Evolutionary conservation across 2,113 vertebrate genomes (phyloP), one percentile per base, ranked within the genome.

Genomic region (Peromyscus leucopus): DNA sequence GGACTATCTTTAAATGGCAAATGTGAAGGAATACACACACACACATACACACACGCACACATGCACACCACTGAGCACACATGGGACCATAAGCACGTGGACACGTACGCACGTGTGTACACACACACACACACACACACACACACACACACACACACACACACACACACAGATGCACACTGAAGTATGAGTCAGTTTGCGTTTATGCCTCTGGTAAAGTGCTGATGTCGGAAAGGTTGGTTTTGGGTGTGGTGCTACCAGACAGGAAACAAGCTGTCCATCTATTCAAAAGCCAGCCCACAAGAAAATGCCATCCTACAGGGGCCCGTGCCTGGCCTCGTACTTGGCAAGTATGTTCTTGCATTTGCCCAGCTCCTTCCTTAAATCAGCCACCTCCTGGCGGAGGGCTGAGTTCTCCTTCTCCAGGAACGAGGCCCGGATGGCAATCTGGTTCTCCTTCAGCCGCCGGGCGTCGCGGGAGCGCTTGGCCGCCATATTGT

Each of bases 401-500:
- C 99, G 99, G 31, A 99, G 99, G 0, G 99, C 99, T 0, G 98
- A 98, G 98, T 99, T 99, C 99, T 99, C 99, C 98, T 99, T 99
- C 99, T 99, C 99, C 98, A 99, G 99, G 96, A 99, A 99, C 0
- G 99, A 98, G 1, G 99, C 99, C 6, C 99, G 99, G 98, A 99
- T 99, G 98, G 99, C 99, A 79, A 99, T 99, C 99, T 99, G 99
- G 98, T 99, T 99, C 98, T 99, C 99, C 98, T 99, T 99, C 95
- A 99, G 99, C 91, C 99, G 98, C 59, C 99, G 99, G 0, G 99
- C 99, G 0, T 99, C 99, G 31, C 99, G 98, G 0, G 99, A 99
- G 0, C 99, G 99, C 98, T 99, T 99, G 28, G 99, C 99, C 0
- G 99, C 99, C 98, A 99, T 99, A 98, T 99, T 99, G 99, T 99